These are phyloP conservation scores for Ophion costatus DNA, from an alignment of 2,888 invertebrate genomes.

Conservation along the genomic window DNA sequence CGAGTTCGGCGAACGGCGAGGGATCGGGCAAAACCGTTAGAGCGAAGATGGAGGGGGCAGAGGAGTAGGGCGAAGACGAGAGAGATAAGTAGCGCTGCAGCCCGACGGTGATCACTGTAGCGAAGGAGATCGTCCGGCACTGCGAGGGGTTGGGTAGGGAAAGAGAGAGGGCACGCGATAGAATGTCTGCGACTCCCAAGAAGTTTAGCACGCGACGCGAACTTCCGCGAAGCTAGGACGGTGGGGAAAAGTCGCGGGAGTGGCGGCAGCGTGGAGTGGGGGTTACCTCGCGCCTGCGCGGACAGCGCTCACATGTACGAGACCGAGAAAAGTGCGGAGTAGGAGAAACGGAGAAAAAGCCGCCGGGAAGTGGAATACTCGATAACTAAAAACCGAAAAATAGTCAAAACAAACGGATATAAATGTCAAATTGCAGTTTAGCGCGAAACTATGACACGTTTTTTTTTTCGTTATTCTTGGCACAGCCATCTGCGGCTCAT, in stretches of 20 bases:
- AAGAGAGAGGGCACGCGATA: slow-evolving; percentile 10
- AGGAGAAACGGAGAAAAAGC: neutral
- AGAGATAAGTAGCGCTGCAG: neutral
- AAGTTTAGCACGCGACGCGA: slow-evolving; percentile 25
- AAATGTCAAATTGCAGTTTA: neutral
- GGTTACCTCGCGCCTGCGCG: neutral
- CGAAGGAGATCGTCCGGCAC: neutral
- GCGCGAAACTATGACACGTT: neutral
- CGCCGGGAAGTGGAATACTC: neutral
- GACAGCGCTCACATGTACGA: neutral
- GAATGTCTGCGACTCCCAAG: slow-evolving; percentile 37
- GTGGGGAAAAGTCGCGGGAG: slow-evolving; percentile 24
- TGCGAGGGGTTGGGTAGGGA: neutral
- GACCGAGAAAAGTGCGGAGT: neutral
- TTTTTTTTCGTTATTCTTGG: neutral
- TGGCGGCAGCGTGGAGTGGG: neutral
- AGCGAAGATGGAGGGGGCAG: slow-evolving; percentile 46
- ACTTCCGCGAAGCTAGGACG: neutral
- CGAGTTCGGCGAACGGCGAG: too few species aligned
- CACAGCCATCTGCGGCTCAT: too few species aligned
- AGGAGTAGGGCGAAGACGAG: slow-evolving; percentile 20
- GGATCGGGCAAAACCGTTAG: too few species aligned
- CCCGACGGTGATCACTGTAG: neutral
- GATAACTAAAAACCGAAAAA: slow-evolving; percentile 17
- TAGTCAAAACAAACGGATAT: slow-evolving; percentile 15